A percentile compares a stretch with the other conserved stretches of the same genome.
Evolutionary conservation across 2,113 vertebrate species (phyloP).

Genomic region (Pseudonaja textilis): DNA sequence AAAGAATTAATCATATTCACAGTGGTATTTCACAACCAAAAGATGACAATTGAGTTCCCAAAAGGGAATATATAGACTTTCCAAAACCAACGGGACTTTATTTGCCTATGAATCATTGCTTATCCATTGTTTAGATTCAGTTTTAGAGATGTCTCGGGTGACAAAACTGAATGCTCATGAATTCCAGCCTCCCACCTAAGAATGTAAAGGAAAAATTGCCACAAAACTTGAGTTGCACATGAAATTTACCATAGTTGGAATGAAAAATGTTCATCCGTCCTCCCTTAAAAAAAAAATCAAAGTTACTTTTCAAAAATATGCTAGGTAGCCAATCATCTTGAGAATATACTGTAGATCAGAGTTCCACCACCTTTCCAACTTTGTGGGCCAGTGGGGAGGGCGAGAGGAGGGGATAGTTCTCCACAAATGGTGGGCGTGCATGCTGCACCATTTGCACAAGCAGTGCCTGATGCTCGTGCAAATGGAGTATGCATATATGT

Average conservation of each 20-base stretch:
- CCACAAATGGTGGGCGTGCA: fast-evolving
- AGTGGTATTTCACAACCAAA: neutral
- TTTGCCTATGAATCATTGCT: neutral
- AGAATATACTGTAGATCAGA: neutral
- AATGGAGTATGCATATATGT: neutral
- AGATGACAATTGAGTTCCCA: neutral
- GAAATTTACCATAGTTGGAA: neutral
- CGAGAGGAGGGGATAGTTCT: neutral
- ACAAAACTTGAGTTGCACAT: neutral
- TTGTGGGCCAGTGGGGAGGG: neutral
- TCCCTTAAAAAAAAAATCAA: neutral
- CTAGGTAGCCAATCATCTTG: neutral
- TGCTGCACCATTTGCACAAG: neutral
- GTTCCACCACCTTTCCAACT: neutral
- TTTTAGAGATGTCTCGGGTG: neutral
- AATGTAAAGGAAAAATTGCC: neutral
- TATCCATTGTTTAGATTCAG: neutral
- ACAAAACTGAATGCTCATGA: neutral
- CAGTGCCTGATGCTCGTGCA: fast-evolving
- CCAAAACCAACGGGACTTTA: neutral
- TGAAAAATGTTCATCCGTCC: neutral
- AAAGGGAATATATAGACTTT: neutral
- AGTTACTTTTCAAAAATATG: neutral
- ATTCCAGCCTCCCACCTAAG: neutral
- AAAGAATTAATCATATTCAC: constrained; percentile 6